A percentile compares a stretch with the other conserved stretches of the same genome.
phyloP scores from a whole-genome alignment of 2,888 invertebrate species.

The Amiota mariae region DNA sequence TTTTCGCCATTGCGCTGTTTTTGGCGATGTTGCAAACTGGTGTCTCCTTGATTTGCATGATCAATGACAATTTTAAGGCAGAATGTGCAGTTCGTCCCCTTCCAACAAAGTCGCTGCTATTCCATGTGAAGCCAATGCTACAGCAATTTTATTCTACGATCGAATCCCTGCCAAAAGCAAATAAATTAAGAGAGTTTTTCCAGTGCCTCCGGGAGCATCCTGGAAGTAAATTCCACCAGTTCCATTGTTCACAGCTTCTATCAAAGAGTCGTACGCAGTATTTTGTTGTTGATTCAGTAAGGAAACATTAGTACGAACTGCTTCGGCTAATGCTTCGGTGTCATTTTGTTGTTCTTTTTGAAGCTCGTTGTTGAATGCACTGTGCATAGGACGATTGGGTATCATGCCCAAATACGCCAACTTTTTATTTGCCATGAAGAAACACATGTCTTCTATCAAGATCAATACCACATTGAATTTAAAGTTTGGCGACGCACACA shows the following conservation, averaged over 20 bases:
- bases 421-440: too few species aligned
- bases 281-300: constrained; percentile 33
- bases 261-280: constrained; percentile 2
- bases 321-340: too few species aligned
- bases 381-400: too few species aligned
- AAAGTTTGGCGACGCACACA: too few species aligned
- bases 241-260: constrained; percentile 9
- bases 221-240: constrained; percentile 21
- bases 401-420: too few species aligned
- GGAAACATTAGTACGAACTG: constrained; percentile 35
- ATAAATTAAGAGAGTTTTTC: constrained; percentile 20
- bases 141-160: constrained; percentile 22
- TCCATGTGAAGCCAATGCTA: constrained; percentile 32
- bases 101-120: constrained; percentile 31
- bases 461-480: too few species aligned
- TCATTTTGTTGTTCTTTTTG: too few species aligned
- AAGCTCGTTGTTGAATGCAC: too few species aligned
- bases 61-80: constrained; percentile 42
- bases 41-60: constrained; percentile 53
- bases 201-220: constrained; percentile 20
- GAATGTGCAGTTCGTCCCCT: constrained; percentile 35
- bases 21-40: too few species aligned
- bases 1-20: too few species aligned
- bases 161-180: constrained; percentile 26
- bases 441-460: too few species aligned